Conservation (phyloP, 1,140 invertebrate genomes). For the Caenorhabditis brenneri region DNA sequence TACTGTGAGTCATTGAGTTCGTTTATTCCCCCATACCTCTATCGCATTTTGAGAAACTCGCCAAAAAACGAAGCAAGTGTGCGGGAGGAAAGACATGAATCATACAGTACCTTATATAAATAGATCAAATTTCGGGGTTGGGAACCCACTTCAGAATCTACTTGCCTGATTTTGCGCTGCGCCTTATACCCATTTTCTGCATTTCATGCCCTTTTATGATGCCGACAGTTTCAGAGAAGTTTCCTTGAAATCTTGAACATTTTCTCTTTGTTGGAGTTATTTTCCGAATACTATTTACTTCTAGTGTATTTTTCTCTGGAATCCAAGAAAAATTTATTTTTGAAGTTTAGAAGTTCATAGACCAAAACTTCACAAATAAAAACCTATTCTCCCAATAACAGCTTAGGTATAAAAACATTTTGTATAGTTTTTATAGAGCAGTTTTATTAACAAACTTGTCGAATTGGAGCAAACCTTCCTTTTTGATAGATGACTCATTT, state of each 20-base stretch:
- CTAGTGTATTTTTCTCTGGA: no score
- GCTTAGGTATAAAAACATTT: background rate
- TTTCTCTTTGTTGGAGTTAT: background rate
- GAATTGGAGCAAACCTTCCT: no score
- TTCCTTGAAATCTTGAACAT: background rate
- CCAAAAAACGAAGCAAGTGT: background rate
- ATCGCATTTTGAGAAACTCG: background rate
- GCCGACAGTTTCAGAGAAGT: background rate
- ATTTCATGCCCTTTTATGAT: background rate
- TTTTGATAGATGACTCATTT: no score
- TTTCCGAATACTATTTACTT: no score
- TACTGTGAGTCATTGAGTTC: constrained; percentile 18
- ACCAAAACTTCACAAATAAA: no score
- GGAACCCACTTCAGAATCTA: constrained; percentile 32
- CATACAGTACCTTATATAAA: constrained; percentile 41
- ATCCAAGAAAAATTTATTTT: no score
- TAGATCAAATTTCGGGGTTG: constrained; percentile 11
- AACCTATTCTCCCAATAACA: background rate
- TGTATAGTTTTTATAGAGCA: background rate
- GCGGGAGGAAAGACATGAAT: constrained; percentile 38
- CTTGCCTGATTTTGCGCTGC: constrained; percentile 7
- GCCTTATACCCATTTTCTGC: background rate
- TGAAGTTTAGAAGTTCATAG: background rate
- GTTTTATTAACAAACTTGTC: background rate
- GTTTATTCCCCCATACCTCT: background rate